Evolutionary conservation across 2,797 vertebrate genomes (phyloP), one percentile per base, ranked within the genome.

Genomic region (Sebastes minor): DNA sequence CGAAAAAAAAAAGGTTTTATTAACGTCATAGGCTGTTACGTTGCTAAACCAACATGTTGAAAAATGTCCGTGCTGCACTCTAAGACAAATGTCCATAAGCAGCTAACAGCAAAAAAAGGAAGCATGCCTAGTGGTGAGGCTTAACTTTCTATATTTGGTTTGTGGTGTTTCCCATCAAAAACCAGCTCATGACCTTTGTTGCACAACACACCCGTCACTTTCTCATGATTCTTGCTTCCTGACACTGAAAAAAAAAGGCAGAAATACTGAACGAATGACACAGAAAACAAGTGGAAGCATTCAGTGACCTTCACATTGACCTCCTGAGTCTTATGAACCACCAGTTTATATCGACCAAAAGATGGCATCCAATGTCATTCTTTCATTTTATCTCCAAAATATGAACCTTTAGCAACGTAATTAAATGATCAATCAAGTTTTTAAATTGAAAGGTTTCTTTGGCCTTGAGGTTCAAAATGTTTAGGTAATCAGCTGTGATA

Each of bases 111-210:
- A 38, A 27, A 55, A 65, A 70, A n/a, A 49, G 23, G 46, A 28
- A 56, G 18, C 14, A 42, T 20, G 28, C 70, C n/a, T 16, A 30
- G 38, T 61, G 14, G 13, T 27, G 2, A 76, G 32, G 6, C 23
- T 32, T 52, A 5, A 69, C n/a, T 78, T 74, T 38, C 28, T 23
- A 2, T 69, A 2, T 69, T 74, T 70, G 61, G 20, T 71, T 80
- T 75, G 60, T 62, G 35, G 22, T 62, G 4, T 77, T 79, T 76
- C 64, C 68, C 49, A 28, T 71, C 20, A 33, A 20, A 70, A 67
- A 46, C 27, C 28, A 46, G 18, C 28, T 57, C 11, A 66, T 76
- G 56, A 73, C 57, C 33, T 18, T 56, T 42, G 32, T 56, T 75
- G 49, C 72, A 59, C 55, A 63, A 66, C 32, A 38, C 13, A 20